Base-by-base conservation (phyloP, 2,888 invertebrate species). In the Euplagia quadripunctaria region DNA sequence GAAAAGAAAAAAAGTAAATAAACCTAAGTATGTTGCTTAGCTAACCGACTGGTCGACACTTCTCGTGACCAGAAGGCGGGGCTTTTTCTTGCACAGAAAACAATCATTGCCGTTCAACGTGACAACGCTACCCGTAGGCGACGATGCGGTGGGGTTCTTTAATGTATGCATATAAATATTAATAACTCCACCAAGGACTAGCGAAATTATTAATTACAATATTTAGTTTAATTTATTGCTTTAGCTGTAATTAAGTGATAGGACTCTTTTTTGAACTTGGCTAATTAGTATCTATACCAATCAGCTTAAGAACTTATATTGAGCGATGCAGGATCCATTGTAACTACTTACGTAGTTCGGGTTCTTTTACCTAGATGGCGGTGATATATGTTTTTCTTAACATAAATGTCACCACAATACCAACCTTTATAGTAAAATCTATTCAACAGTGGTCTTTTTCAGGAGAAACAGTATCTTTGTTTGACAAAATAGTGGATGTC, bases 401-500 rank as follows among this genome's bases (percentile, higher is more conserved):
- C 5, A n/a, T 43, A 6, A 6, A 8, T 43, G 8, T 43, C 43
- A 8, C 8, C 55, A 11, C 4, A n/a, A n/a, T 31, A 11, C 3
- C n/a, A n/a, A 20, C 4, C 1, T 7, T 2, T 12, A 6, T 14
- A 61, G 14, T 61, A 1, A 31, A 31, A 31, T 14, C 6, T 31
- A 61, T 31, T 14, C 11, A 61, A 61, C 31, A 12, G 31, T 6
- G 14, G 0, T 0, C 17, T 42, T 16, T 72, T 64, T 16, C 17
- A 75, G 75, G 72, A 3, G 5, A 68, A 64, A 72, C 69, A 0
- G 16, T 20, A 6, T 12, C 9, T 6, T 7, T 76, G 4, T 68
- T 74, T 20, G 74, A 72, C 43, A 74, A 71, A 41, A 12, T 64
- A 6, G 74, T 74, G n/a, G 70, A 73, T n/a, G 7, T 74, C 0